Percentiles rank a stretch among this genome's conserved stretches.
phyloP scores from a whole-genome alignment of 2,113 vertebrate species.

The Bostrychus sinensis region DNA sequence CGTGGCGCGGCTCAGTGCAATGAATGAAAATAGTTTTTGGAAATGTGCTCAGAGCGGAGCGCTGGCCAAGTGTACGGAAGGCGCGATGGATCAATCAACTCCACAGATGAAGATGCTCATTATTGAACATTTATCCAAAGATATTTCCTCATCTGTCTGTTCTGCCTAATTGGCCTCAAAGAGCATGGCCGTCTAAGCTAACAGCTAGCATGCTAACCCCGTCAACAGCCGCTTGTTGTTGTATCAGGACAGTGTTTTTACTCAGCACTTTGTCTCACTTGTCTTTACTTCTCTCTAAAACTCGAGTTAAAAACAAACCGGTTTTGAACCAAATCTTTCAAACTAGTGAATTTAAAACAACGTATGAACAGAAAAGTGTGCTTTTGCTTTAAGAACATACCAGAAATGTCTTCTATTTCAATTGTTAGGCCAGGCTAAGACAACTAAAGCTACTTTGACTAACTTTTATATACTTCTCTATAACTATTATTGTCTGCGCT shows the following conservation, averaged over 20 bases:
- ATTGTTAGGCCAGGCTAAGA: slow-evolving; percentile 50
- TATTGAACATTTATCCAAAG: slow-evolving; percentile 8
- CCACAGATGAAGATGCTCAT: slow-evolving; percentile 41
- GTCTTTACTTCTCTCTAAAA: not conserved
- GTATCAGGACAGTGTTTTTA: slow-evolving; percentile 2
- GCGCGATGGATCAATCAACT: slow-evolving; percentile 75
- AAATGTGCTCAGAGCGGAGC: slow-evolving; percentile 61
- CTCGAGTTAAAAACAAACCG: accelerated
- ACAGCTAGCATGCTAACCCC: slow-evolving; percentile 50
- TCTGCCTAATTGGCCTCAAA: slow-evolving; percentile 44
- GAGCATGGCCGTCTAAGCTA: slow-evolving; percentile 78
- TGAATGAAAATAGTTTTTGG: slow-evolving; percentile 80
- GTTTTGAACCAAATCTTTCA: not conserved
- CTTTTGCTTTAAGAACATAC: not conserved
- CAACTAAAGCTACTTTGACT: not conserved
- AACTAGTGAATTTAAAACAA: not conserved
- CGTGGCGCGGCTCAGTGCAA: slow-evolving; percentile 69
- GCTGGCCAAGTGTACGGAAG: slow-evolving; percentile 69
- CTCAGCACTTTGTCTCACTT: not conserved
- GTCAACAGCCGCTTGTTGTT: slow-evolving; percentile 34
- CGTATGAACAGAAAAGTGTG: not conserved
- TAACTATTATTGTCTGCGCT: no score
- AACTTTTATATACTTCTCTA: not conserved
- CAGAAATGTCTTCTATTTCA: not conserved
- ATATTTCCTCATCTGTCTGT: slow-evolving; percentile 13